Evolutionary conservation across 2,888 invertebrate genomes (phyloP).

Genomic region (Phyto melanocephala): DNA sequence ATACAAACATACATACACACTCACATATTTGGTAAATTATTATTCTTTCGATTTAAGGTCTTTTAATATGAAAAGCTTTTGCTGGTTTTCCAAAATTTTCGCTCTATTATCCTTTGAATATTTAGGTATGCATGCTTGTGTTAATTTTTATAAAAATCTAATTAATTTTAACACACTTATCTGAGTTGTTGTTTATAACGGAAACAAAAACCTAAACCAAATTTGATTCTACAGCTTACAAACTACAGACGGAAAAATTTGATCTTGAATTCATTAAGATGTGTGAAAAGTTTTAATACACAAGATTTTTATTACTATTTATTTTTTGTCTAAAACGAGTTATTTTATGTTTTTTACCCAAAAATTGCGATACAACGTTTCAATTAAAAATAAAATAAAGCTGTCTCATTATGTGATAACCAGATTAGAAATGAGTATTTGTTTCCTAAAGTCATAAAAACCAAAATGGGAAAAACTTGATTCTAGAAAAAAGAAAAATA

Average conservation of each 20-base stretch:
- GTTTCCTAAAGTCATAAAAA: slow-evolving; percentile 11
- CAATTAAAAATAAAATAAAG: not conserved
- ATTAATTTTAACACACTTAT: too few species aligned
- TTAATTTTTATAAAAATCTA: too few species aligned
- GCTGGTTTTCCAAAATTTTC: too few species aligned
- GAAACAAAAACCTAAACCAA: not conserved
- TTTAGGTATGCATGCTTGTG: too few species aligned
- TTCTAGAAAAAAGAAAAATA: too few species aligned
- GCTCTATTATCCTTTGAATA: too few species aligned
- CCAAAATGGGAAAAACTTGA: too few species aligned
- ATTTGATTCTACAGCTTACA: not conserved
- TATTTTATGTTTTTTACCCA: not conserved
- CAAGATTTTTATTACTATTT: not conserved
- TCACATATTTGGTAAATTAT: too few species aligned
- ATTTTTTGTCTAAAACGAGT: slow-evolving; percentile 3
- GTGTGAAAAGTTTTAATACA: slow-evolving; percentile 23
- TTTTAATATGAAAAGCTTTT: too few species aligned
- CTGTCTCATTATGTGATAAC: not conserved
- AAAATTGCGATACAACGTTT: not conserved
- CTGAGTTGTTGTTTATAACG: too few species aligned
- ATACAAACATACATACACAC: too few species aligned
- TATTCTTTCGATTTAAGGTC: too few species aligned
- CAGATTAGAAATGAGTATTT: not conserved
- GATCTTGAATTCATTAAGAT: slow-evolving; percentile 19
- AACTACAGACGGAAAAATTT: slow-evolving; percentile 12